Conservation (phyloP, 2,113 vertebrate genomes). For the Ardeotis arabs region DNA sequence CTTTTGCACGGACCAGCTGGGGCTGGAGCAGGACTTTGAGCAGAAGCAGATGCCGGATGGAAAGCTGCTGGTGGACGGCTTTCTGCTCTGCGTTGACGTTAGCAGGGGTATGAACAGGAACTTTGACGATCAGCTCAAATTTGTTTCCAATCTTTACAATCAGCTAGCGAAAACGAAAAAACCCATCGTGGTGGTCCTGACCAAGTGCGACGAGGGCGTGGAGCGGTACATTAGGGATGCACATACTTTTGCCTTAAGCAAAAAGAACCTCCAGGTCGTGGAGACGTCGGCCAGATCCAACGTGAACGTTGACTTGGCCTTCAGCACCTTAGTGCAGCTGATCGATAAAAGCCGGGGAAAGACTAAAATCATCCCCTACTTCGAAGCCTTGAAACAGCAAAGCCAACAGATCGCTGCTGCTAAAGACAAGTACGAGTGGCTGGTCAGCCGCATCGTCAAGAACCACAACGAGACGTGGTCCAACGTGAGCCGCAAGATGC, state of each 20-base stretch:
- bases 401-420: constrained; percentile 95
- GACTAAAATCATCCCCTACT: constrained; percentile 95
- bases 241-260: constrained; percentile 91
- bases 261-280: constrained; percentile 97
- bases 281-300: constrained; percentile 97
- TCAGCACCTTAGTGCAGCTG: constrained; percentile 92
- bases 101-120: constrained; percentile 97
- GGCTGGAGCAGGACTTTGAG: constrained; percentile 98
- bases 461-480: constrained; percentile 91
- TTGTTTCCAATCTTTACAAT: constrained; percentile 92
- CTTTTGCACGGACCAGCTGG: constrained; percentile 98
- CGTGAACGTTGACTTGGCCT: constrained; percentile 94
- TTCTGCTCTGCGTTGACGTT: constrained; percentile 91
- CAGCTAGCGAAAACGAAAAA: constrained; percentile 97
- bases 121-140: constrained; percentile 97
- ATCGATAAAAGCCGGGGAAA: constrained; percentile 91
- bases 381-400: constrained; percentile 95
- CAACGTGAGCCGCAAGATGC: constrained; percentile 83
- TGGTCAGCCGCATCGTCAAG: constrained; percentile 88
- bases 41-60: constrained; percentile 99
- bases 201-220: constrained; percentile 96
- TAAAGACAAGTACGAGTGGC: constrained; percentile 95
- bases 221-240: constrained; percentile 97
- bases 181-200: constrained; percentile 89
- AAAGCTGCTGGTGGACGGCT: constrained; percentile 92